phyloP scores from a whole-genome alignment of 2,797 vertebrate species.

The Pempheris klunzingeri region DNA sequence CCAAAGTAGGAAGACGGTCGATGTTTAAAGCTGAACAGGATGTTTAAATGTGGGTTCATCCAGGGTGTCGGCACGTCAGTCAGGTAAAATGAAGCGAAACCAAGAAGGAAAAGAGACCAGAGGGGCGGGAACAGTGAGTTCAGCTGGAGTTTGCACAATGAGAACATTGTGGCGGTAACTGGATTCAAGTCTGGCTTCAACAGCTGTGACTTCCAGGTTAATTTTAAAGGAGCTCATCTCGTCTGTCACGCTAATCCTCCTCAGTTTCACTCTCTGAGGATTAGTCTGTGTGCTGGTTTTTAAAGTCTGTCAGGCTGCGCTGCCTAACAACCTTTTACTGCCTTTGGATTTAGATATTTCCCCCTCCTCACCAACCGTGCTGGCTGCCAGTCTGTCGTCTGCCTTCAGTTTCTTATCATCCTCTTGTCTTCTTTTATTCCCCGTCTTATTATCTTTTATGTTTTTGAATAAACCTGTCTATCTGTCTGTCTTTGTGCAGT shows the following conservation, averaged over 20 bases:
- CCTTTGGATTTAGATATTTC: conserved; percentile 4
- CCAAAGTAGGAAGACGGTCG: background rate
- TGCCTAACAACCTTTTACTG: conserved; percentile 5
- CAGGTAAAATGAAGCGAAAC: background rate
- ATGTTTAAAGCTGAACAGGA: background rate
- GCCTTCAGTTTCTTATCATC: conserved; percentile 6
- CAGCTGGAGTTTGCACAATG: conserved; percentile 12
- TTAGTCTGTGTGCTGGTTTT: conserved; percentile 22
- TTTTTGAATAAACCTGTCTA: background rate
- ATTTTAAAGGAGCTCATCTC: conserved; percentile 25
- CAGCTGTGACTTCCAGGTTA: conserved; percentile 18
- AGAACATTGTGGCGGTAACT: background rate
- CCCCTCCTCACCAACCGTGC: background rate
- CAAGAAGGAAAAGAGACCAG: background rate
- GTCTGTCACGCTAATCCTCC: conserved; percentile 33
- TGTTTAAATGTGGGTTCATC: background rate
- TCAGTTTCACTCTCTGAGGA: conserved; percentile 38
- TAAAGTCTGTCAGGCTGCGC: conserved; percentile 16
- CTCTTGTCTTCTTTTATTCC: background rate
- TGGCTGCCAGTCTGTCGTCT: background rate
- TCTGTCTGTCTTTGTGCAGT: background rate
- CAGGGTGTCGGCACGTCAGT: background rate
- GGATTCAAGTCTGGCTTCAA: conserved; percentile 20
- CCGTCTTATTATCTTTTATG: background rate
- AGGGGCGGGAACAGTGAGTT: background rate